These are phyloP conservation scores for Acomys russatus DNA, from an alignment of 2,797 vertebrate species.

Conservation along the genomic window DNA sequence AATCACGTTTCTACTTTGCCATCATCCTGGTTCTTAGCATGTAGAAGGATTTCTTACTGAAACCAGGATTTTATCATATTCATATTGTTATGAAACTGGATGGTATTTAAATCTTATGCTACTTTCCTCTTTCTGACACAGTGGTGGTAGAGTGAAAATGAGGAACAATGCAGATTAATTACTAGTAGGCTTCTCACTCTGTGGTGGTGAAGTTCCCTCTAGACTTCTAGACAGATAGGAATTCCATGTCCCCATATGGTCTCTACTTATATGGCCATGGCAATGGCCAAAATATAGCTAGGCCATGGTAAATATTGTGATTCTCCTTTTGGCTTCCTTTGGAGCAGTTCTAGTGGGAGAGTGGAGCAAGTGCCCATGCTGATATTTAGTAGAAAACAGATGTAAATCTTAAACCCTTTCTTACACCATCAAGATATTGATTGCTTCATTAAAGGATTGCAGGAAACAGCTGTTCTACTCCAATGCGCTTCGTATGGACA, in stretches of 20 bases:
- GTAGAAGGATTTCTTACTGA: background rate
- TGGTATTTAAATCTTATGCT: background rate
- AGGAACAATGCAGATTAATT: background rate
- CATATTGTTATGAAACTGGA: background rate
- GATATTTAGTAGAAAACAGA: background rate
- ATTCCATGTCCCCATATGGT: fast-evolving
- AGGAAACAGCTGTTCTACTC: background rate
- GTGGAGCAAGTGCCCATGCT: background rate
- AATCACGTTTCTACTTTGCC: background rate
- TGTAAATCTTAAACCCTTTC: background rate
- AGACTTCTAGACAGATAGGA: background rate
- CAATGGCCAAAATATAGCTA: background rate
- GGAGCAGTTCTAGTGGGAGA: background rate
- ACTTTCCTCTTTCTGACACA: background rate
- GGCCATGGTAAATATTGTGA: background rate
- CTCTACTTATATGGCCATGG: background rate
- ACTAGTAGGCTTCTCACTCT: background rate
- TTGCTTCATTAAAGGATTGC: background rate
- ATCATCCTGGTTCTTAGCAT: background rate
- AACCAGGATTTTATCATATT: background rate
- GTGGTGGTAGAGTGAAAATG: background rate
- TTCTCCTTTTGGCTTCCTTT: background rate
- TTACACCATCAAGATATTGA: background rate
- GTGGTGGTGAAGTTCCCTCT: background rate
- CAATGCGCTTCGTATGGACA: background rate